Percentiles rank a stretch among this genome's conserved stretches.
Evolutionary conservation across 2,113 vertebrate genomes (phyloP).

Genomic region (Psephotus haematonotus): DNA sequence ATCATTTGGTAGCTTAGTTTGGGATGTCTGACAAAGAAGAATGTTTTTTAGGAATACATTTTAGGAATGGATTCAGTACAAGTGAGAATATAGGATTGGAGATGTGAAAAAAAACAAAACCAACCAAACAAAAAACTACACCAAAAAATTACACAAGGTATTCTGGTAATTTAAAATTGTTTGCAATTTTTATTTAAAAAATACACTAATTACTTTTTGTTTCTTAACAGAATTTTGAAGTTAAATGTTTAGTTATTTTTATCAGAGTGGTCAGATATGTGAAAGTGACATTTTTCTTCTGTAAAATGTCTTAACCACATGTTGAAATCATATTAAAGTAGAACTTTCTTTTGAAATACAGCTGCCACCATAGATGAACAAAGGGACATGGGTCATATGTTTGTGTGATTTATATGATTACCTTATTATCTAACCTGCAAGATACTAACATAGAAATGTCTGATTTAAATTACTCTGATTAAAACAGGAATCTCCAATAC

Average conservation of each 20-base stretch:
- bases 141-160: too few species aligned
- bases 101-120: rapidly evolving
- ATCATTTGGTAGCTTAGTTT: not conserved
- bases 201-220: not conserved
- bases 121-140: not conserved
- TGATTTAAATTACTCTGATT: not conserved
- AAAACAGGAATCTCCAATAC: not conserved
- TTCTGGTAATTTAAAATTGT: not conserved
- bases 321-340: not conserved
- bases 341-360: not conserved
- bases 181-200: not conserved
- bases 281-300: not conserved
- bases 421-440: not conserved
- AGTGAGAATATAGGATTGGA: not conserved
- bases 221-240: not conserved
- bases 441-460: not conserved
- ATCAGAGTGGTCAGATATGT: not conserved
- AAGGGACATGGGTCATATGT: rapidly evolving
- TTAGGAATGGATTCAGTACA: not conserved
- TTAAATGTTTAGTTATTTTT: not conserved
- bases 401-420: not conserved
- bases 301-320: not conserved
- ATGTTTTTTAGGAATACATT: not conserved
- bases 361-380: not conserved
- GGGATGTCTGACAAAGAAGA: not conserved